These are phyloP conservation scores for Triplophysa siluroides DNA, from an alignment of 2,113 vertebrate species.

Conservation along the genomic window DNA sequence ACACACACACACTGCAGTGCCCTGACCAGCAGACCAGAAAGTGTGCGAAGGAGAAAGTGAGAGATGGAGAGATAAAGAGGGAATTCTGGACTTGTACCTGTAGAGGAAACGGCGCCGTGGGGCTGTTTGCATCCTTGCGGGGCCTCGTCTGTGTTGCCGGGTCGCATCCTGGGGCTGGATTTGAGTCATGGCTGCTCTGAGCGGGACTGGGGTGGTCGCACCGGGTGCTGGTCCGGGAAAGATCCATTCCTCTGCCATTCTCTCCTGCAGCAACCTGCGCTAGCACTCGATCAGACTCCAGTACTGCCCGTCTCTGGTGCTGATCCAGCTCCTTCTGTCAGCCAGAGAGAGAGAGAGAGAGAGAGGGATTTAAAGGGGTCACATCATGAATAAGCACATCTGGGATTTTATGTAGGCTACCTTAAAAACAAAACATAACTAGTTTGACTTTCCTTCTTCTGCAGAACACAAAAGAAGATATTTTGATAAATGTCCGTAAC, in stretches of 20 bases:
- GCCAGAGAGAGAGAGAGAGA: slow-evolving; percentile 9
- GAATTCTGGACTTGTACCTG: slow-evolving; percentile 62
- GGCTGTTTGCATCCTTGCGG: slow-evolving; percentile 45
- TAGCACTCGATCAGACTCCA: slow-evolving; percentile 63
- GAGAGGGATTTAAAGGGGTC: slow-evolving; percentile 9
- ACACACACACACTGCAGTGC: slow-evolving; percentile 39
- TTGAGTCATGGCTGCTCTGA: slow-evolving; percentile 57
- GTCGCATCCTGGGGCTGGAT: slow-evolving; percentile 53
- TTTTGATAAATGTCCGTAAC: too few species aligned
- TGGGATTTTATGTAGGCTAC: neutral
- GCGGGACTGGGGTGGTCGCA: slow-evolving; percentile 73
- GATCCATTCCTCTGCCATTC: slow-evolving; percentile 93
- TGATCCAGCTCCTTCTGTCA: slow-evolving; percentile 75
- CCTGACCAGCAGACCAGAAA: slow-evolving; percentile 45
- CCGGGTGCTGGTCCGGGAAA: slow-evolving; percentile 82
- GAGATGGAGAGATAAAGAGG: slow-evolving; percentile 18
- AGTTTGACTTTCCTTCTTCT: too few species aligned
- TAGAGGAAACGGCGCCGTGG: slow-evolving; percentile 58
- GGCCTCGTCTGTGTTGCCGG: slow-evolving; percentile 45
- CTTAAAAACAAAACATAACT: neutral
- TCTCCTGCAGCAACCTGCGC: slow-evolving; percentile 62
- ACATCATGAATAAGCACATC: neutral
- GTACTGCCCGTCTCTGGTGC: slow-evolving; percentile 73
- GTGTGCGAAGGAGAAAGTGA: slow-evolving; percentile 29
- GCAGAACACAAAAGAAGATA: too few species aligned